Base-by-base conservation (phyloP, 2,797 vertebrate genomes). In the Bufotes viridis region DNA sequence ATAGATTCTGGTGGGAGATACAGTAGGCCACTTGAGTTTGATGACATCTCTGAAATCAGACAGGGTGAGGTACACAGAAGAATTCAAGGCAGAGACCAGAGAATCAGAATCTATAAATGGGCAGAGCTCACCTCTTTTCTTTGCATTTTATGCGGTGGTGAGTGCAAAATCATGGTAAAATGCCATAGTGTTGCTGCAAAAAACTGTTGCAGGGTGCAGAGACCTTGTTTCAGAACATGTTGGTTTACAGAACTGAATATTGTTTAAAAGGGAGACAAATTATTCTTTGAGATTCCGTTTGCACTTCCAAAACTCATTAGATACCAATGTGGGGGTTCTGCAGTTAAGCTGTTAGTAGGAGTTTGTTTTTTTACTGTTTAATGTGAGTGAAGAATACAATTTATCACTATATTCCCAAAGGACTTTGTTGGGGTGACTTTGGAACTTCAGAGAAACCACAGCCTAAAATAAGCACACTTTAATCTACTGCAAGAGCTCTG, bases 381-480 rank as follows among this genome's bases (percentile, higher is more conserved):
- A 12, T 18, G 42, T 8, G 24, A 57, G n/a, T 14, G 18, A 82
- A 49, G 60, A 78, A 60, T 11, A 20, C n/a, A 8, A 58, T 60
- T 69, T 20, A 58, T 88, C 17, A 61, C 11, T 72, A 26, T 83
- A 69, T 83, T 87, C 42, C 60, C 26, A 87, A n/a, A 2, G 49
- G 61, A 15, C 60, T 42, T 55, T 24, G 15, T 57, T 78, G 13
- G 58, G n/a, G 22, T 65, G 57, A 82, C 58, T 53, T 76, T 70
- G 18, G 49, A 26, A 78, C 26, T 9, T 65, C 80, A 74, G 29
- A 24, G 15, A 55, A 70, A 55, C 10, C 15, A 53, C 42, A 15
- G 10, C 14, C 55, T 57, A 2, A 58, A 18, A 79, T 3, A 58
- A 78, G 78, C 63, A 29, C 78, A 87, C 12, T 78, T 69, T 15